Evolutionary conservation across 1,140 invertebrate genomes (phyloP), one percentile per base, ranked within the genome.

Genomic region (Trichogramma pretiosum): DNA sequence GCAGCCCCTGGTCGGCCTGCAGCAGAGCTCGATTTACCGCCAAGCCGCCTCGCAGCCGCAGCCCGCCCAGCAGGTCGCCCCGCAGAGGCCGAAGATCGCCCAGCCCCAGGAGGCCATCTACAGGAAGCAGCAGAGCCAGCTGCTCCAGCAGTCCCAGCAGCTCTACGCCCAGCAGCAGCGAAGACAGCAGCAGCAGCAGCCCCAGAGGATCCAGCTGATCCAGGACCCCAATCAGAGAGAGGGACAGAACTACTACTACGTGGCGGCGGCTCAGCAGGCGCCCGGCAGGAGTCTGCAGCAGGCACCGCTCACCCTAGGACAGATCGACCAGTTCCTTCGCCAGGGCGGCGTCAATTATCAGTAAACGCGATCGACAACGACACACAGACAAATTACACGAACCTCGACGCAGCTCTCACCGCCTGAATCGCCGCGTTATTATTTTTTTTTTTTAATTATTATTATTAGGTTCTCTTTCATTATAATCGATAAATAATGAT

Each of bases 241-340:
- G 8, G 52, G 64, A 16, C 73, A 76, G 52, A 70, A 73, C 21
- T 84, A 78, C 61, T 85, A 85, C 60, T 85, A 82, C 63, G 74
- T 84, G 0, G 55, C 64, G 7, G 37, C 43, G 4, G 45, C 36
- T 7, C 41, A 43, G 18, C n/a, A n/a, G n/a, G n/a, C 52, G 18
- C 54, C 36, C 61, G 37, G 3, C 57, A 55, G 37, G 54, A 34
- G 32, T 28, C 38, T 49, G 33, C 47, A 9, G 33, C 46, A 48
- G 44, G 56, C 45, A 56, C 68, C 44, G 9, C 57, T 74, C 4
- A 72, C 77, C 3, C 70, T 74, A 23, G 82, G 83, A 16, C 85
- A 87, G 60, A 87, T 89, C 58, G 85, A 87, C 61, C 82, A 85
- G 28, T 89, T 87, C 68, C 76, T 89, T 32, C 75, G 84, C 62